A percentile compares a stretch with the other conserved stretches of the same genome.
These are phyloP conservation scores for Listronotus oregonensis DNA, from an alignment of 1,140 invertebrate genomes.

Conservation along the genomic window DNA sequence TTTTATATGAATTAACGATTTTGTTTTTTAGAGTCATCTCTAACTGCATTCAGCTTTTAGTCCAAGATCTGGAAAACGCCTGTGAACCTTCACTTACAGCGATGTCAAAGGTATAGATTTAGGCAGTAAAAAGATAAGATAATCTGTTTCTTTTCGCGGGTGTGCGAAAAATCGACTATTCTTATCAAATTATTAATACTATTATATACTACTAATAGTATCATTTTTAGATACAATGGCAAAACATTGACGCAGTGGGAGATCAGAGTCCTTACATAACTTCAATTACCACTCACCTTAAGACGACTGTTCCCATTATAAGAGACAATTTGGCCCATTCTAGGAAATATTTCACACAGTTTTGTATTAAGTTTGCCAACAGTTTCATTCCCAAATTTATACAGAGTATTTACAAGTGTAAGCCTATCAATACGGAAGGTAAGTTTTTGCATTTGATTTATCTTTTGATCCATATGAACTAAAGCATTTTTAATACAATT, in stretches of 20 bases:
- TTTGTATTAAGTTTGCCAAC: slow-evolving; percentile 95
- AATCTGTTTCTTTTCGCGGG: too few relatives aligned
- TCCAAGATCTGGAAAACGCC: slow-evolving; percentile 92
- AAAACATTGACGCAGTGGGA: slow-evolving; percentile 88
- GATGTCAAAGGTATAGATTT: slow-evolving; percentile 92
- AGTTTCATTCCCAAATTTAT: slow-evolving; percentile 96
- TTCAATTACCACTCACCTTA: slow-evolving; percentile 85
- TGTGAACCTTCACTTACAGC: slow-evolving; percentile 92
- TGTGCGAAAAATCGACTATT: too few relatives aligned
- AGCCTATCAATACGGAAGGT: slow-evolving; percentile 85
- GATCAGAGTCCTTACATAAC: slow-evolving; percentile 97
- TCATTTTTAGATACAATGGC: slow-evolving; percentile 87
- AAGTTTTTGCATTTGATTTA: neutral
- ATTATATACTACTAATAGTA: too few relatives aligned
- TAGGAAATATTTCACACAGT: slow-evolving; percentile 97
- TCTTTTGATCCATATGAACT: neutral
- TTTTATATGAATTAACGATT: neutral
- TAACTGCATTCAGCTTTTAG: slow-evolving; percentile 89
- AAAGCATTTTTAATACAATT: neutral
- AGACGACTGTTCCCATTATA: slow-evolving; percentile 86
- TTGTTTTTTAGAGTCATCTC: slow-evolving; percentile 76
- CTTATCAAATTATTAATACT: too few relatives aligned
- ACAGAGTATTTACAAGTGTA: slow-evolving; percentile 92
- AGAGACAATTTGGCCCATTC: slow-evolving; percentile 92
- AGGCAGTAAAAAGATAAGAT: too few relatives aligned